Base-by-base conservation (phyloP, 2,113 vertebrate genomes). In the Microtus montanus region DNA sequence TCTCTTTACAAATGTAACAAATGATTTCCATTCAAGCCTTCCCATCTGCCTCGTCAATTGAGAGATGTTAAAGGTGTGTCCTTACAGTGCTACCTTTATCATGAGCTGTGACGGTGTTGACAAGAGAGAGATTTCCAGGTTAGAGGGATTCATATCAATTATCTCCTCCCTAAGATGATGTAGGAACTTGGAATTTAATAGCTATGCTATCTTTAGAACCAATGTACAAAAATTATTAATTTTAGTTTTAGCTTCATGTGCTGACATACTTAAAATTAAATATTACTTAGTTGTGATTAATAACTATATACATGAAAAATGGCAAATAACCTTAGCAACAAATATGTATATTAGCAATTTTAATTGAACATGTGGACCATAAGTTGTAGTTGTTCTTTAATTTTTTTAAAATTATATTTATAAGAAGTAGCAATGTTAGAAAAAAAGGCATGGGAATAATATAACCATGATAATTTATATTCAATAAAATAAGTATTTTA, bases 181-280 rank as follows among this genome's bases (percentile, higher is more conserved):
- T 75, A 93, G 89, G 66, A 90, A 95, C 87, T 92, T 86, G 49
- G 26, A 89, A 68, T 92, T 90, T 84, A 94, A 92, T 71, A 84
- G 63, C 28, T 63, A 47, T 7, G 2, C 19, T 94, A 92, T 96
- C 24, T 91, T 97, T 93, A 97, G 94, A 91, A 1, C 14, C 12
- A 35, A 66, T 4, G 4, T 7, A 52, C 47, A 17, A 0, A n/a
- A 89, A 71, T 2, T 35, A 71, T 68, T 75, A 61, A 75, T 88
- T 94, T 93, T 70, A 83, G 74, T 44, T 75, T 93, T 92, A 71
- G 52, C 26, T 58, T 92, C 52, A 73, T 11, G 30, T 13, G 92
- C 80, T 0, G 26, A 44, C 9, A 78, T 73, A 91, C 83, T 74
- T 63, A 84, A 94, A 64, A 89, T 54, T 70, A 70, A 52, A 73